Conservation (phyloP, 2,888 invertebrate genomes). For the Drosophila sordidula region DNA sequence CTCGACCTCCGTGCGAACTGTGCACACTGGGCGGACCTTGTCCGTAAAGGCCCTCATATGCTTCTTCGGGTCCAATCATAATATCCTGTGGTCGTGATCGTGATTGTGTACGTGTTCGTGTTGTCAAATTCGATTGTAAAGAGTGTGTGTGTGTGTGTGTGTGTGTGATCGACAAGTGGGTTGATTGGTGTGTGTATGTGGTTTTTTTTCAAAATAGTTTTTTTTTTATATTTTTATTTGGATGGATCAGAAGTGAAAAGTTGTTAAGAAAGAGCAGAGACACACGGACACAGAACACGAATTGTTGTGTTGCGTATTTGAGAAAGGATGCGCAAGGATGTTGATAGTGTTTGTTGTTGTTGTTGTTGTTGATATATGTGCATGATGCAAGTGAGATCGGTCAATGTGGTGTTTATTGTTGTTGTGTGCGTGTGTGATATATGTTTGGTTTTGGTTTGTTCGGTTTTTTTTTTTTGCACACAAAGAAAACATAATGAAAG, state of each 20-base stretch:
- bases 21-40: slow-evolving; percentile 95
- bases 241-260: slow-evolving; percentile 77
- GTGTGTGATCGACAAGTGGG: slow-evolving; percentile 34
- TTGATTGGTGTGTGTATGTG: slow-evolving; percentile 44
- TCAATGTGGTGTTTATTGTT: slow-evolving; percentile 26
- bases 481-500: slow-evolving; percentile 68
- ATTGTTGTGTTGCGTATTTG: slow-evolving; percentile 57
- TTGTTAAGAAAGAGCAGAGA: slow-evolving; percentile 77
- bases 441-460: slow-evolving; percentile 14
- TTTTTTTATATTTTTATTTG: slow-evolving; percentile 36
- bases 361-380: slow-evolving; percentile 47
- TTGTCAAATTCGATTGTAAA: slow-evolving; percentile 35
- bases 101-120: slow-evolving; percentile 32
- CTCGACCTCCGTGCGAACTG: slow-evolving; percentile 91
- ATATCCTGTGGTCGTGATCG: slow-evolving; percentile 83
- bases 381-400: slow-evolving; percentile 45
- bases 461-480: slow-evolving; percentile 60
- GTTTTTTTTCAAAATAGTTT: slow-evolving; percentile 26
- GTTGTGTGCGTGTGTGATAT: slow-evolving; percentile 16
- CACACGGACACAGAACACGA: slow-evolving; percentile 63
- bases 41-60: slow-evolving; percentile 96
- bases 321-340: slow-evolving; percentile 34
- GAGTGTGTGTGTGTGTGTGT: slow-evolving; percentile 33
- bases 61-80: slow-evolving; percentile 94
- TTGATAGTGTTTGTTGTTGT: slow-evolving; percentile 28